A percentile compares a stretch with the other conserved stretches of the same genome.
Conservation (phyloP, 2,113 vertebrate species). For the Petromus typicus region DNA sequence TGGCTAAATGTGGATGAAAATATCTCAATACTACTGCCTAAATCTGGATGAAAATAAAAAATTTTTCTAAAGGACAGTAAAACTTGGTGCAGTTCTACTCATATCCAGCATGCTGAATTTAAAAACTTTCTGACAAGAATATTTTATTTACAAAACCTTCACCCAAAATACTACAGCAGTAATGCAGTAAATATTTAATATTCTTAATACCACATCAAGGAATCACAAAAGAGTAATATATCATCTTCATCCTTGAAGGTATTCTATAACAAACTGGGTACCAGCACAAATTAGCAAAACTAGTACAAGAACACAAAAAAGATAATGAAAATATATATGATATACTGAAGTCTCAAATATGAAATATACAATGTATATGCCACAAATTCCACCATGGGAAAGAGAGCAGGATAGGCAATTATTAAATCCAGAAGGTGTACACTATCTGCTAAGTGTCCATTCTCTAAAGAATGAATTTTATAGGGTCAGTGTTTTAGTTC, state of each 20-base stretch:
- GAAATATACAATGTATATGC: neutral
- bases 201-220: neutral
- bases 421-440: neutral
- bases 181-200: constrained; percentile 7
- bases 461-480: constrained; percentile 22
- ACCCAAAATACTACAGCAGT: neutral
- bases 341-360: neutral
- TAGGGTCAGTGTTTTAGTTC: neutral
- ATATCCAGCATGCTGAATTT: neutral
- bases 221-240: constrained; percentile 11
- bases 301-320: neutral
- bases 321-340: neutral
- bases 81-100: neutral
- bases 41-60: constrained; percentile 13
- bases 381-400: neutral
- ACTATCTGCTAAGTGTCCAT: neutral
- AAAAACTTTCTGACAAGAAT: neutral
- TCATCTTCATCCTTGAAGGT: neutral
- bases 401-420: neutral
- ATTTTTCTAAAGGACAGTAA: neutral
- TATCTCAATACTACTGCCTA: neutral
- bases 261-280: neutral
- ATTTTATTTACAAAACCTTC: constrained; percentile 1
- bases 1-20: too few species aligned
- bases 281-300: neutral